Base-by-base conservation (phyloP, 1,140 invertebrate species). In the Drosophila nebulosa region DNA sequence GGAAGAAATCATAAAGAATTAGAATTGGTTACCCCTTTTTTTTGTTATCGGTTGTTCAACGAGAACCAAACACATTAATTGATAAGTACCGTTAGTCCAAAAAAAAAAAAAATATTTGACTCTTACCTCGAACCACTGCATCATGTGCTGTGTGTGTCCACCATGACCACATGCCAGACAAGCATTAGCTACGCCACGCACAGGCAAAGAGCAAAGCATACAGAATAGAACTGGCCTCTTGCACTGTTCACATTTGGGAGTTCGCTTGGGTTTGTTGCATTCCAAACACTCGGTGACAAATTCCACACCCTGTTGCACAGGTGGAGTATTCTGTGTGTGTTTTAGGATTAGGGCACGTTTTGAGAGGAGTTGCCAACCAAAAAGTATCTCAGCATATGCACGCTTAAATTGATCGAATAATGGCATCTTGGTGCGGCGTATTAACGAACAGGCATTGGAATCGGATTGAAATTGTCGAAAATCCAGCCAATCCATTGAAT, bases 121-220 rank as follows among this genome's bases (percentile, higher is more conserved):
- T 89, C 96, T 96, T 32, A 94, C 92, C 84, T 93, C 92, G 92
- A 97, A 98, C 97, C 97, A 98, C 36, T 94, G 92, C 67, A 94
- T 92, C 84, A 98, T 93, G 91, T 98, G 97, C 59, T 93, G 91
- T 3, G 95, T 95, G 90, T 99, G 98, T 6, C 97, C 97, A 32
- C 97, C 97, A 92, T 99, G 98, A 1, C 97, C 96, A 92, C 97
- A 98, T 22, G 95, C 92, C 24, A 96, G 91, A 89, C 97, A 98
- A 71, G 96, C 95, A 81, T 95, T 96, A 12, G 96, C 94, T 1
- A 94, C 93, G 93, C 97, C 97, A 93, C 94, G 94, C 4, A 98
- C 97, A 12, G 96, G 95, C 63, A 97, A 93, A 77, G 96, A 95
- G 91, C 97, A 99, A 58, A 98, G 94, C 4, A 95, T 93, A 92